Base-by-base conservation (phyloP, 1,140 invertebrate species). In the Watersipora subatra region DNA sequence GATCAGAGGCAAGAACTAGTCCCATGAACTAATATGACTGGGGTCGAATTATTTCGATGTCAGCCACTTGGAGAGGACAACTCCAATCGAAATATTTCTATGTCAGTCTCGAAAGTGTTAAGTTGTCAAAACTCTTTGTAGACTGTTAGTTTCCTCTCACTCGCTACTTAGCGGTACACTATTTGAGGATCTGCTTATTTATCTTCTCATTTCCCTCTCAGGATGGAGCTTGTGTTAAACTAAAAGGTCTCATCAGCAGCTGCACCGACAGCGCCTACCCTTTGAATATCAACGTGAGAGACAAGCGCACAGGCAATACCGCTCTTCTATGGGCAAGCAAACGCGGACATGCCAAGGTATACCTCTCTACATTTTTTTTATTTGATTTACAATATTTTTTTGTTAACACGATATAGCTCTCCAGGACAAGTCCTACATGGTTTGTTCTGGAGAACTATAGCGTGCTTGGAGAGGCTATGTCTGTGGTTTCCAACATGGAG, bases 271-370 rank as follows among this genome's bases (percentile, higher is more conserved):
- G 72, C n/a, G 7, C 34, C n/a, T 46, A 46, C 65, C 63, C 73
- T 24, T 67, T 78, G 29, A 75, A 71, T 67, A 70, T 77, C 57
- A 74, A 79, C 72, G 72, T 72, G 34, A 75, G 74, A 56, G 77
- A 79, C 68, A 75, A 73, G 66, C 62, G 71, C n/a, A 78, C 76
- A 26, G 77, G 77, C 22, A 79, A 78, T 61, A 78, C 77, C 2
- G 70, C 77, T 0, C 69, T 79, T 1, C 76, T 79, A 56, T 79
- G 76, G 77, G 77, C 77, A 24, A 73, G 74, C 25, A 77, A 77
- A 64, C 65, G 71, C 28, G 77, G 76, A 57, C 74, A 79, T 67
- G 65, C 69, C 26, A 78, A 76, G 73, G 77, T 79, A 67, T 55
- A 28, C 22, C 46, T 55, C 46, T 17, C 17, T 22, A 22, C n/a